A percentile compares a stretch with the other conserved stretches of the same genome.
These are phyloP conservation scores for Rhagophthalmus giganteus DNA, from an alignment of 2,888 invertebrate genomes.

Conservation along the genomic window DNA sequence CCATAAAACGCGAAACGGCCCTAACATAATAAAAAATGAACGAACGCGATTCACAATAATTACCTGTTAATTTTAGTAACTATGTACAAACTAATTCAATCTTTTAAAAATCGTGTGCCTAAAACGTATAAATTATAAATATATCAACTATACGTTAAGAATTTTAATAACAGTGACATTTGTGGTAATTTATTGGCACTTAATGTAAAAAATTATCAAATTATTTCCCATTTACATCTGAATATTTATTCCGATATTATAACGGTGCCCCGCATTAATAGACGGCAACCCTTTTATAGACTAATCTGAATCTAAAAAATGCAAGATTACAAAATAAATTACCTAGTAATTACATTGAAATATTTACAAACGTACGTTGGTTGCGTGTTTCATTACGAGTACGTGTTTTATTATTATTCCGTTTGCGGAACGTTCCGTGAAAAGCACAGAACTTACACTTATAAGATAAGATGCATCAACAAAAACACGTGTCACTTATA, in stretches of 20 bases:
- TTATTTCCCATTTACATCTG: too few relatives aligned
- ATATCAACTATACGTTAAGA: neutral
- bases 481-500: constrained; percentile 14
- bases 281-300: constrained; percentile 4
- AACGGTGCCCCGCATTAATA: too few relatives aligned
- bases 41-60: too few relatives aligned
- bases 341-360: constrained; percentile 15
- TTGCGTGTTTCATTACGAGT: constrained; percentile 22
- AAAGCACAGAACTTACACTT: constrained; percentile 22
- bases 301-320: constrained; percentile 17
- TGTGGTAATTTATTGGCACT: neutral
- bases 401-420: constrained; percentile 22
- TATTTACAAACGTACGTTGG: constrained; percentile 21
- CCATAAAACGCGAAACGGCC: too few relatives aligned
- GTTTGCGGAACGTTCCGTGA: constrained; percentile 20
- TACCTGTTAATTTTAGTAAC: too few relatives aligned
- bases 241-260: too few relatives aligned
- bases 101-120: too few relatives aligned
- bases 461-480: constrained; percentile 17
- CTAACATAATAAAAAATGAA: too few relatives aligned
- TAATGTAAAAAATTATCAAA: too few relatives aligned
- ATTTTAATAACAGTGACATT: neutral
- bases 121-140: neutral
- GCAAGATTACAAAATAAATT: constrained; percentile 20
- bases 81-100: too few relatives aligned